These are phyloP conservation scores for Gonocerus acuteangulatus DNA, from an alignment of 2,888 invertebrate genomes.

Conservation along the genomic window DNA sequence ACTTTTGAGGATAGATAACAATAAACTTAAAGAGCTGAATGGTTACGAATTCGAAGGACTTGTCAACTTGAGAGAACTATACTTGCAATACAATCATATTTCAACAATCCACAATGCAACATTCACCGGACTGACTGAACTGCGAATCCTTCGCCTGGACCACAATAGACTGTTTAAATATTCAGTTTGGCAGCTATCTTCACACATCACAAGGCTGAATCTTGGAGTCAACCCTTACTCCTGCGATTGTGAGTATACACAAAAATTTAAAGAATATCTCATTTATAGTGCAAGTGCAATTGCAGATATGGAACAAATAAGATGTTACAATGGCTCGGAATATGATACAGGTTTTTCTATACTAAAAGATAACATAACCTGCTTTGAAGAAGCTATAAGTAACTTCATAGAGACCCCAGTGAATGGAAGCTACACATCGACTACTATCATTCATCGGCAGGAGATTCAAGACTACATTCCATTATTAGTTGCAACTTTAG, in stretches of 20 bases:
- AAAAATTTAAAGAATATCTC: constrained; percentile 68
- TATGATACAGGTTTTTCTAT: constrained; percentile 48
- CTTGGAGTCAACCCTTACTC: constrained; percentile 71
- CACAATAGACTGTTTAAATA: constrained; percentile 62
- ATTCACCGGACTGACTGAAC: constrained; percentile 57
- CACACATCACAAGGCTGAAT: constrained; percentile 55
- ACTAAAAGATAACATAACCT: constrained; percentile 47
- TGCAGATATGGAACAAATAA: constrained; percentile 55
- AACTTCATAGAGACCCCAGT: constrained; percentile 51
- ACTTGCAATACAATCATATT: constrained; percentile 67
- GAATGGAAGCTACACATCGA: constrained; percentile 50
- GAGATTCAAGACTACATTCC: constrained; percentile 69
- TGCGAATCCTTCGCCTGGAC: constrained; percentile 60
- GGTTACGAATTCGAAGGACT: constrained; percentile 76
- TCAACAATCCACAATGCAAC: constrained; percentile 61
- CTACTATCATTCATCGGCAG: constrained; percentile 63
- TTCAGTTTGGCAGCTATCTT: constrained; percentile 64
- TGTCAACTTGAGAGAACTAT: constrained; percentile 61
- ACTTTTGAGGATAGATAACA: constrained; percentile 66
- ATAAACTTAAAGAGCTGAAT: constrained; percentile 58
- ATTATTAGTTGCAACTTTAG: constrained; percentile 60
- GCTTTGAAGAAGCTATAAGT: constrained; percentile 56
- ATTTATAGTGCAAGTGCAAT: constrained; percentile 57
- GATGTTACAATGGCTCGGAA: constrained; percentile 58
- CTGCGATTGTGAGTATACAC: constrained; percentile 73